phyloP scores from a whole-genome alignment of 1,140 invertebrate genomes.

The Tribolium castaneum region DNA sequence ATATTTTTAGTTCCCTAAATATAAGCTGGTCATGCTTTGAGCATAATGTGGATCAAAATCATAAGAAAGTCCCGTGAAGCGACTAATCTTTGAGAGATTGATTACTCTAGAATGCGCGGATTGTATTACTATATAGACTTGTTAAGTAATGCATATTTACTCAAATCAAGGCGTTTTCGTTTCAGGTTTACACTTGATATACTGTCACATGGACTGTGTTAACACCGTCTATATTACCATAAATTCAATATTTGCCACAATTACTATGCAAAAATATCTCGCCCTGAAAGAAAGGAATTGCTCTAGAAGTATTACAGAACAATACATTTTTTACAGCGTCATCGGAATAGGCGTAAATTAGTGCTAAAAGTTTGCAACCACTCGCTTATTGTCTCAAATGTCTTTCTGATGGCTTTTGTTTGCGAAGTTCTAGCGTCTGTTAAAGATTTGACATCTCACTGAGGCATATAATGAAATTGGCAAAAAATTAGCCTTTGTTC shows the following conservation, averaged over 20 bases:
- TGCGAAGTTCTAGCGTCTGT: background rate
- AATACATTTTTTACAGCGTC: no score
- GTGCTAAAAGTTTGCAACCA: background rate
- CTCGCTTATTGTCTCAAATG: background rate
- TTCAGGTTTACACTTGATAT: background rate
- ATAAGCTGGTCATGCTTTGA: background rate
- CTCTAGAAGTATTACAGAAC: background rate
- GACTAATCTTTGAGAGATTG: background rate
- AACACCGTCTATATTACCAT: background rate
- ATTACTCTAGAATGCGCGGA: background rate
- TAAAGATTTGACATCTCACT: background rate
- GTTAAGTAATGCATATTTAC: background rate
- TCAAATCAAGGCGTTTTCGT: background rate
- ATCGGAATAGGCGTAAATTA: background rate
- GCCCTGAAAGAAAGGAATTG: background rate
- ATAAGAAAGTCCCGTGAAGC: no score
- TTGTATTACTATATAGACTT: background rate
- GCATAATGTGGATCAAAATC: background rate
- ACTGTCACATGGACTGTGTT: background rate
- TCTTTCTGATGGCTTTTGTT: background rate
- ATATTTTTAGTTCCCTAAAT: slow-evolving; percentile 21
- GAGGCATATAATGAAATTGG: background rate
- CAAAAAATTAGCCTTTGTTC: background rate
- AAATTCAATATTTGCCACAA: background rate
- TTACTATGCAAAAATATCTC: background rate